Evolutionary conservation across 2,797 vertebrate genomes (phyloP).

Genomic region (Lithobates pipiens): DNA sequence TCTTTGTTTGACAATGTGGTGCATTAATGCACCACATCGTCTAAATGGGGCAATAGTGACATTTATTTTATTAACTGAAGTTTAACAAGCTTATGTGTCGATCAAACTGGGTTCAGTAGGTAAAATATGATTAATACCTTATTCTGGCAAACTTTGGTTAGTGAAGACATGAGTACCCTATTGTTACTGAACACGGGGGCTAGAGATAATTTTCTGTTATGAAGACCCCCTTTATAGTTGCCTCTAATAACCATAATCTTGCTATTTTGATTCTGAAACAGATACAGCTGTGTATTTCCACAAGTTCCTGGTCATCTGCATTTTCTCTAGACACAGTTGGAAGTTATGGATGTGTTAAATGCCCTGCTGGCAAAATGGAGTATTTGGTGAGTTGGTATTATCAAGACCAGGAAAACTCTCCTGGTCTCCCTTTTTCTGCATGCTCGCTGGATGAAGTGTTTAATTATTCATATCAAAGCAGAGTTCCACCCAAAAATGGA

Average conservation of each 20-base stretch:
- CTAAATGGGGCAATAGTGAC: no score
- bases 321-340: conserved; percentile 97
- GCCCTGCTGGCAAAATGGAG: conserved; percentile 85
- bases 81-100: background rate
- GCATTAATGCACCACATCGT: no score
- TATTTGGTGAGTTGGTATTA: conserved; percentile 82
- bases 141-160: no score
- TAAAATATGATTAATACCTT: no score
- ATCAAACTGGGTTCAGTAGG: background rate
- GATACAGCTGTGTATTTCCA: conserved; percentile 93
- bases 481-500: no score
- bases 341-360: conserved; percentile 93
- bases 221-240: background rate
- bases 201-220: no score
- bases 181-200: no score
- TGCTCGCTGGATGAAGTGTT: background rate
- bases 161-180: no score
- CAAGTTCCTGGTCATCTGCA: conserved; percentile 88
- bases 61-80: no score
- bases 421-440: background rate
- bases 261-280: conserved; percentile 65
- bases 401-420: background rate
- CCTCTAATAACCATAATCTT: background rate
- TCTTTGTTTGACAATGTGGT: no score
- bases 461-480: background rate